Evolutionary conservation across 2,113 vertebrate genomes (phyloP), one percentile per base, ranked within the genome.

Genomic region (Chloebia gouldiae): DNA sequence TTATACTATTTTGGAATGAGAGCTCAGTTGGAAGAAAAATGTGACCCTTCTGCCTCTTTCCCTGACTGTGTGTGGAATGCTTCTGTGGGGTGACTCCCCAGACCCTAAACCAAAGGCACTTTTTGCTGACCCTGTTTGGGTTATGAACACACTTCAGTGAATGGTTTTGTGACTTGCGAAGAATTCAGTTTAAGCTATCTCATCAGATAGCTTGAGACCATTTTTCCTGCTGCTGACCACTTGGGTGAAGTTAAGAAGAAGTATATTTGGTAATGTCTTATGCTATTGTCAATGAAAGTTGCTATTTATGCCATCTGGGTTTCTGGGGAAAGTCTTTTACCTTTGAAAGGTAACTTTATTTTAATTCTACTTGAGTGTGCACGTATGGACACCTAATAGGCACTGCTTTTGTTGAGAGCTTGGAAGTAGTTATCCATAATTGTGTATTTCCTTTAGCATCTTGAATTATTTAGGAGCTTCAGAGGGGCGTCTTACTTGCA

Each of bases 401-500:
- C 57, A 71, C 61, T 51, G 47, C 54, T 75, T 85, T 94, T 70
- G 39, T 45, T 9, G 17, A 56, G 60, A 86, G 53, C 77, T 72
- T 84, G 81, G 83, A 85, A 87, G n/a, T 78, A 72, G 75, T 72
- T 69, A 78, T 39, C 22, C 11, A 11, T 53, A 5, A 4, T 47
- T 70, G 35, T 61, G 12, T 56, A 90, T 64, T 79, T 60, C 6
- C 13, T 78, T 64, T 60, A 59, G 40, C 22, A 44, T 47, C 57
- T 65, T 94, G 51, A 81, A 68, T 81, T 73, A 78, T 94, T 92
- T 61, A 91, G 45, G 78, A 56, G 15, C 42, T 93, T 92, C 31
- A 64, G 19, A 79, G 60, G 39, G 22, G 13, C 3, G 0, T 80
- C 49, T 85, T 66, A 81, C 50, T 92, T 91, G 65, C 83, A 57